Conservation (phyloP, 2,888 invertebrate species). For the Luperina nickerlii region DNA sequence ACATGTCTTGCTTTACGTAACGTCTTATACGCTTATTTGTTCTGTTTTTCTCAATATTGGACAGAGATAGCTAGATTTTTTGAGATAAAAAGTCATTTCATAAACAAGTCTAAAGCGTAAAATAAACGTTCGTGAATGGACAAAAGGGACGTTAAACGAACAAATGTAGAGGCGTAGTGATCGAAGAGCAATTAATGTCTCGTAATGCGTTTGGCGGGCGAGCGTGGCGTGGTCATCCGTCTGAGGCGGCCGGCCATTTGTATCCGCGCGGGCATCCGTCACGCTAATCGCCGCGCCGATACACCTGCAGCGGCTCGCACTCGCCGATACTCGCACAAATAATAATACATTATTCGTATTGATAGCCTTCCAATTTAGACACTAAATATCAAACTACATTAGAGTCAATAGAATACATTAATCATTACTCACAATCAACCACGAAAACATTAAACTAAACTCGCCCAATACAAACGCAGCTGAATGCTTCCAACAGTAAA, state of each 20-base stretch:
- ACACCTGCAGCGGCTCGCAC: constrained; percentile 78
- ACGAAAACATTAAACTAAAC: constrained; percentile 33
- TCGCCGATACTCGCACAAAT: constrained; percentile 45
- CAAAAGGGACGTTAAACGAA: constrained; percentile 62
- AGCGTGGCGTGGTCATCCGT: constrained; percentile 78
- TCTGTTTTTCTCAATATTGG: constrained; percentile 17
- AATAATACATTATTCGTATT: constrained; percentile 25
- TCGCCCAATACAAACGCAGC: constrained; percentile 35
- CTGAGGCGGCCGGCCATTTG: constrained; percentile 84
- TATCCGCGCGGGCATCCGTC: constrained; percentile 83
- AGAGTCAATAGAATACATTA: constrained; percentile 9
- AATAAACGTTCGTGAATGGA: constrained; percentile 35
- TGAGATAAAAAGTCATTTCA: constrained; percentile 1
- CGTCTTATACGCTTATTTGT: constrained; percentile 45
- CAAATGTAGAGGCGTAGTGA: constrained; percentile 75
- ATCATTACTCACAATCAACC: constrained; percentile 1
- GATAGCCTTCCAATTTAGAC: constrained; percentile 6
- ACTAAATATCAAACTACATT: constrained; percentile 9
- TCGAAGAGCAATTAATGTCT: constrained; percentile 84
- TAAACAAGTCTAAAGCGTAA: constrained; percentile 10
- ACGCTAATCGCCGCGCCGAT: constrained; percentile 83
- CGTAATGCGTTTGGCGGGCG: constrained; percentile 74
- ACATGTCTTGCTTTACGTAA: constrained; percentile 42
- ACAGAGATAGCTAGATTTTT: constrained; percentile 1
- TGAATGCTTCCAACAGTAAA: constrained; percentile 46